phyloP scores from a whole-genome alignment of 2,113 vertebrate species.

The Cyphomyrus discorhynchus region DNA sequence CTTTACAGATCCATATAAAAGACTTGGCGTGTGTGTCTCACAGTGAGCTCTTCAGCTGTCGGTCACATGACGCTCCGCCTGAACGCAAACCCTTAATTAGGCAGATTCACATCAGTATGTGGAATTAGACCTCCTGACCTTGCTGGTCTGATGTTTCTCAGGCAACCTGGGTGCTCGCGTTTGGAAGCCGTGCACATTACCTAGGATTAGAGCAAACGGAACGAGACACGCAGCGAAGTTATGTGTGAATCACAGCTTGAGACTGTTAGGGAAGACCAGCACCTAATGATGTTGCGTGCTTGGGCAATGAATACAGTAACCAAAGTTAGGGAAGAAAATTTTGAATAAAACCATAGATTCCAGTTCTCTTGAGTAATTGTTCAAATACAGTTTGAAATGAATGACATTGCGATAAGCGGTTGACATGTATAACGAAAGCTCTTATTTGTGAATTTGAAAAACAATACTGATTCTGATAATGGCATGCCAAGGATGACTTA shows the following conservation, averaged over 20 bases:
- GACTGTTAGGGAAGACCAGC: neutral
- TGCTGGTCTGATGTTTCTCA: neutral
- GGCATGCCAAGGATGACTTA: neutral
- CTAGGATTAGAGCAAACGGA: constrained; percentile 41
- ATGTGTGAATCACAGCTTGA: neutral
- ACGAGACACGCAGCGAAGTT: constrained; percentile 32
- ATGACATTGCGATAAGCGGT: neutral
- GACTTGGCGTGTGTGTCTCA: neutral
- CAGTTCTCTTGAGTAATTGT: neutral
- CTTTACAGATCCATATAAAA: neutral
- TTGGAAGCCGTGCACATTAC: constrained; percentile 1
- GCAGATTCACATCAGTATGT: constrained; percentile 1
- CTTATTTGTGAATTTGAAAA: neutral
- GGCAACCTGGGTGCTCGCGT: neutral
- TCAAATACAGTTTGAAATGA: neutral
- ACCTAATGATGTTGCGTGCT: constrained; percentile 2
- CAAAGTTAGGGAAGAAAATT: neutral
- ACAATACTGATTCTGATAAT: neutral
- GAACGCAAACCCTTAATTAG: neutral
- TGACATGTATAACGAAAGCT: neutral
- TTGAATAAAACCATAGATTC: neutral
- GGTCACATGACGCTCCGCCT: neutral
- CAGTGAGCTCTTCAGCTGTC: neutral
- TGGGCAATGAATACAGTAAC: neutral
- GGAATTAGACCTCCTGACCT: neutral